Evolutionary conservation across 2,113 vertebrate species (phyloP), one percentile per base, ranked within the genome.

Genomic region (Monarcha castaneiventris): DNA sequence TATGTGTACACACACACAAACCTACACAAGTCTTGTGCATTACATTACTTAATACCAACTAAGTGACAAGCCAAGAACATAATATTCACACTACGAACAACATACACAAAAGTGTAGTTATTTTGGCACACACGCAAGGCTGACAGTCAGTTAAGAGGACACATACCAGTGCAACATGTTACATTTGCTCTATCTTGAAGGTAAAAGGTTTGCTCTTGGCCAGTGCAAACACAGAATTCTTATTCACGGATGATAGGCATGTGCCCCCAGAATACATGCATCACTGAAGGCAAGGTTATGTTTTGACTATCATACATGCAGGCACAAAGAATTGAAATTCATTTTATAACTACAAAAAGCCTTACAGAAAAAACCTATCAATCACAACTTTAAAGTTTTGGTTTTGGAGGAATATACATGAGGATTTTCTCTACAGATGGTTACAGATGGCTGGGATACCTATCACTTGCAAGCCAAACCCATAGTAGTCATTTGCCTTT

Each of bases 301-400:
- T 77, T 94, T 55, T 54, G 26, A 90, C 17, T 64, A 82, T n/a
- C 59, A 68, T 19, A 91, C 81, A 91, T 79, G 79, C 81, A 96
- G 80, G 75, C 73, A 95, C 66, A 61, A 96, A 93, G 16, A 82
- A 86, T n/a, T 56, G 33, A 49, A 78, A 41, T 93, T 51, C 15
- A 68, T 78, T 94, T 69, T 63, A 22, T 88, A 95, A 89, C 13
- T 72, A 69, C 54, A 73, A 78, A 61, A 84, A 80, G 56, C 21
- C 66, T 91, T 72, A 63, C 59, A 66, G 69, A 75, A 90, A 90
- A 87, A 64, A 30, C 1, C 35, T 52, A 84, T 21, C 55, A 46
- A 59, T 66, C 51, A 83, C n/a, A 93, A 58, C 22, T 64, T 77
- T 16, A 39, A 91, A 75, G 52, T 88, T 88, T 74, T 76, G 51